A percentile compares a stretch with the other conserved stretches of the same genome.
phyloP scores from a whole-genome alignment of 2,888 invertebrate genomes.

The Cylloceria caligata region DNA sequence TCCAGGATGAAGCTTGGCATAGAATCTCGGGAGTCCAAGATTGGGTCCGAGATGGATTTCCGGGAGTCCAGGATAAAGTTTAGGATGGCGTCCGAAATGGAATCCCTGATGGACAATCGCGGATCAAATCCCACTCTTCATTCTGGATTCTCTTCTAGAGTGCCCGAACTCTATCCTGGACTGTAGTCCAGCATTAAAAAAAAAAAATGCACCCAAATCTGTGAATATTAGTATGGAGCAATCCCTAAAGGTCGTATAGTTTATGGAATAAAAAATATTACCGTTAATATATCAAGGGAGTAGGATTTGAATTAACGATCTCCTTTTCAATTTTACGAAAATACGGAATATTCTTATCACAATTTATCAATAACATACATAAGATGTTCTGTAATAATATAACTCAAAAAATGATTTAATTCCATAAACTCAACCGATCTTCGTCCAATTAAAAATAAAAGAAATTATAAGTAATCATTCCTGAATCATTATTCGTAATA shows the following conservation, averaged over 20 bases:
- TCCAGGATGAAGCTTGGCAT: no score
- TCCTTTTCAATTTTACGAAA: constrained; percentile 17
- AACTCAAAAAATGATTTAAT: neutral
- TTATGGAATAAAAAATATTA: neutral
- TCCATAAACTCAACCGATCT: neutral
- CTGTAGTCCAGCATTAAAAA: no score
- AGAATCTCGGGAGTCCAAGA: no score
- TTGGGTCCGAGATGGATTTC: no score
- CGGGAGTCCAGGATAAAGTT: no score
- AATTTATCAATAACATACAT: neutral
- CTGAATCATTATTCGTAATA: constrained; percentile 71
- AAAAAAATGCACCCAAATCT: no score
- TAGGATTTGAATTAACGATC: neutral
- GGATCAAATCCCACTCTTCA: no score
- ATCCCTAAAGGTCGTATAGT: neutral
- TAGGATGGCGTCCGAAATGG: no score
- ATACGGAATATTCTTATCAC: constrained; percentile 10
- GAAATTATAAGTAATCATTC: constrained; percentile 37
- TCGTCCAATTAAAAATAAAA: neutral
- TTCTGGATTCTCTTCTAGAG: no score
- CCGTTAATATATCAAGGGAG: neutral
- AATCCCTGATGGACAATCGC: no score
- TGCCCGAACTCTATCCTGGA: no score
- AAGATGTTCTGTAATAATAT: constrained; percentile 10
- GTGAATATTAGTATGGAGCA: neutral